Evolutionary conservation across 2,888 invertebrate species (phyloP), one percentile per base, ranked within the genome.

Genomic region (Ophioninae sp.): DNA sequence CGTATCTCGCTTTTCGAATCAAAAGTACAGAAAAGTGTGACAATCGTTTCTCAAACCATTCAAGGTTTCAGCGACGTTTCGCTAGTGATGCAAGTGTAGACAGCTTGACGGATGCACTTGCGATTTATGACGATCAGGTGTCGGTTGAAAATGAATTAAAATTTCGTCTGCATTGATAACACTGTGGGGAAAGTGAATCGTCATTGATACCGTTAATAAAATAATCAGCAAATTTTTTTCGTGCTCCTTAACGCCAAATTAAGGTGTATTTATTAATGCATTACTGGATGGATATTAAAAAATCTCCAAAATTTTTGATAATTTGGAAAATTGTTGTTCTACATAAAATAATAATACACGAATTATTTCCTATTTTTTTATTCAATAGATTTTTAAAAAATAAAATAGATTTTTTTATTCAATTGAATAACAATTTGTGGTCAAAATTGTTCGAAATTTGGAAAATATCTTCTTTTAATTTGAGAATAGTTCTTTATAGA

Each of bases 51-150:
- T 8, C 44, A 30, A 62, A 50, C 44, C 23, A 23, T 50, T 73
- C 44, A 62, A 62, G 62, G 30, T 72, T 67, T 39, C 72, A 17
- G 65, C 57, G 10, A 41, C 57, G 6, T 79, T 65, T 79, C 65
- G 57, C 79, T 65, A 44, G 57, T 7, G 57, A 65, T 41, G 39
- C 72, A 65, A 64, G 56, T 65, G 79, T 13, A 72, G 59, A 59
- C 59, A 77, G 17, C 81, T 59, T 81, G 81, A 65, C 37, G 57
- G 70, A 72, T 59, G 65, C 57, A 67, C 41, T 23, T 64, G 56
- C 64, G 62, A 62, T 73, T 59, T 62, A 73, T 39, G 44, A 59
- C 59, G 57, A 62, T 23, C 41, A 23, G 62, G 41, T 44, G 44
- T 50, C 44, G 23, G 73, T 50, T 73, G 23, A 62, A 62, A 44